Conservation (phyloP, 37 sponge, comb jelly and placozoan genomes). For the Petrosia ficiformis region DNA sequence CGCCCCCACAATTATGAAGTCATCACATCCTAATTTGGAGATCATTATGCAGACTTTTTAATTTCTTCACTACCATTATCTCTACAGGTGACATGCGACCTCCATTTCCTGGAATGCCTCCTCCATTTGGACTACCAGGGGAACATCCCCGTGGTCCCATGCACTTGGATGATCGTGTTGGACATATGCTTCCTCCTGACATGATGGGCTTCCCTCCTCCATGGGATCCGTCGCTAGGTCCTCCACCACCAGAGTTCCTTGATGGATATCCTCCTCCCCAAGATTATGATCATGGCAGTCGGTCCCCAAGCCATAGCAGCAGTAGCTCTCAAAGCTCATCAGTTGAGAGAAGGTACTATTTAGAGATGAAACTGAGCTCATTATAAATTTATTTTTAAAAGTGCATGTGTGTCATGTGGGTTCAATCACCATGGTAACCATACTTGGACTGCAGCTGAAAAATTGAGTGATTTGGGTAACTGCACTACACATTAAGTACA, state of each 20-base stretch:
- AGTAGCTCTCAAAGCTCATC: constrained; percentile 53
- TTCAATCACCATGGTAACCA: too few species aligned
- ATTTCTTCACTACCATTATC: too few species aligned
- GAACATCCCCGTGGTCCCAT: constrained; percentile 27
- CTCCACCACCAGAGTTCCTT: constrained; percentile 45
- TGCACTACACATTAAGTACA: too few species aligned
- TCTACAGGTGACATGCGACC: too few species aligned
- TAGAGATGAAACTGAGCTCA: not conserved
- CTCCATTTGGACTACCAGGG: constrained; percentile 42
- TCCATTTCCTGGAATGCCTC: constrained; percentile 36
- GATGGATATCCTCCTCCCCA: constrained; percentile 5
- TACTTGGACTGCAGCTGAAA: too few species aligned
- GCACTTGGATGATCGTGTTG: constrained; percentile 41
- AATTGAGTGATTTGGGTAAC: too few species aligned
- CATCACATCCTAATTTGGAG: too few species aligned
- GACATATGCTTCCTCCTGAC: constrained; percentile 32
- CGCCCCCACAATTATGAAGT: constrained; percentile 23
- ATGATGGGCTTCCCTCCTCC: constrained; percentile 27
- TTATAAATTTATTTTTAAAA: not conserved
- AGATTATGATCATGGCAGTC: constrained; percentile 22
- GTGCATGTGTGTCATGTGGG: too few species aligned
- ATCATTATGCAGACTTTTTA: too few species aligned
- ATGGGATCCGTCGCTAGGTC: constrained; percentile 78
- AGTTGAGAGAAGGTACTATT: not conserved
- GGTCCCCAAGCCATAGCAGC: constrained; percentile 27